A percentile compares a stretch with the other conserved stretches of the same genome.
phyloP scores from a whole-genome alignment of 1,140 invertebrate species.

The Ectropis grisescens region DNA sequence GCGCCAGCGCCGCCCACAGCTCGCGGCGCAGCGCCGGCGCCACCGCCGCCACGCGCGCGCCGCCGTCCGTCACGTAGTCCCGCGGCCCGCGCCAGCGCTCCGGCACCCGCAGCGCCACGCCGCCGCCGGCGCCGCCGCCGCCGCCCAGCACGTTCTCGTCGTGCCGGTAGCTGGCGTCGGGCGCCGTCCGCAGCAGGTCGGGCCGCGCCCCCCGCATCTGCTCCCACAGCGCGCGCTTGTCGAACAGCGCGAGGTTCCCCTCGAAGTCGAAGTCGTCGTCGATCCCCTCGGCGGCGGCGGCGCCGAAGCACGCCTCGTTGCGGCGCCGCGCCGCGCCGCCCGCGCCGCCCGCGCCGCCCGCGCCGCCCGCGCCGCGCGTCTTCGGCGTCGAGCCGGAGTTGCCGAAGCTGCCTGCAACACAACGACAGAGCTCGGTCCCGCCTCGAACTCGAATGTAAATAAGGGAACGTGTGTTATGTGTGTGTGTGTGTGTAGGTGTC shows the following conservation, averaged over 20 bases:
- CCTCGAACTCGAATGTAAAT: no score
- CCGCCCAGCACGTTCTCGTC: conserved; percentile 85
- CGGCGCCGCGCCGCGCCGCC: conserved; percentile 14
- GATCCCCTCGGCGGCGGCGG: conserved; percentile 60
- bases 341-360: conserved; percentile 7
- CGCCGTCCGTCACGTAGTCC: conserved; percentile 87
- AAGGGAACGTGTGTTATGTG: no score
- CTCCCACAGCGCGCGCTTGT: conserved; percentile 86
- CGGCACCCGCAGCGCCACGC: conserved; percentile 81
- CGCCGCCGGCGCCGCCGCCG: conserved; percentile 79
- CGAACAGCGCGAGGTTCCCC: conserved; percentile 91
- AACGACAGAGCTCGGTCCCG: no score
- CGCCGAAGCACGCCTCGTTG: conserved; percentile 71
- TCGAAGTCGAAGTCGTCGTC: conserved; percentile 93
- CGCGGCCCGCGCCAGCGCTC: conserved; percentile 65
- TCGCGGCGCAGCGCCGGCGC: conserved; percentile 32
- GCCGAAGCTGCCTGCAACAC: conserved; percentile 24
- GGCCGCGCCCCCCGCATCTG: conserved; percentile 72
- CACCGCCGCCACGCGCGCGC: conserved; percentile 81
- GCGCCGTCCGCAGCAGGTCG: conserved; percentile 69
- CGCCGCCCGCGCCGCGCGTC: no score
- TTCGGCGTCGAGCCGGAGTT: conserved; percentile 18
- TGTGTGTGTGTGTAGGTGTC: no score
- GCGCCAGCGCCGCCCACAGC: conserved; percentile 70
- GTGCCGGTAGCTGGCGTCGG: conserved; percentile 72